A percentile compares a stretch with the other conserved stretches of the same genome.
Evolutionary conservation across 2,113 vertebrate species (phyloP).

Genomic region (Choloepus hoffmanni): DNA sequence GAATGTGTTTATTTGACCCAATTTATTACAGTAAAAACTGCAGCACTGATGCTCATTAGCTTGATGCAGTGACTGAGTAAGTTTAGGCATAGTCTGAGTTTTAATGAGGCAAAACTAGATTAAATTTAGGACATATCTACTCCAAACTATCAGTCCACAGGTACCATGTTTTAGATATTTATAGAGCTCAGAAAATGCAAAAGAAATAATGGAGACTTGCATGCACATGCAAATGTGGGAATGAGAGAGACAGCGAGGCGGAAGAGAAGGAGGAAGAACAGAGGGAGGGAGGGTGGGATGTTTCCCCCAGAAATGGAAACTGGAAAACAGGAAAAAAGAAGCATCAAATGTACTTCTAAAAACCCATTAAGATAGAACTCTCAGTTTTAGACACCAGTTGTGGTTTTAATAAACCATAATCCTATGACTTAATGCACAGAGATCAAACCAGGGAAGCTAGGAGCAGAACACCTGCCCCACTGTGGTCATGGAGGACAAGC

Average conservation of each 20-base stretch:
- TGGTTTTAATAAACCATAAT: conserved; percentile 51
- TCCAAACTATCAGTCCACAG: neutral
- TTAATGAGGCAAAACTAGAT: conserved; percentile 38
- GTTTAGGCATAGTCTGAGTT: neutral
- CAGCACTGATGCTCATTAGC: conserved; percentile 32
- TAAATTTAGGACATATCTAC: conserved; percentile 7
- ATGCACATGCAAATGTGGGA: neutral
- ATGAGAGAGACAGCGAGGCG: neutral
- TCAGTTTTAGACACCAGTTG: neutral
- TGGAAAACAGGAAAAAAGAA: conserved; percentile 26
- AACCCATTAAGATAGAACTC: conserved; percentile 30
- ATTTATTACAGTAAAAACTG: conserved; percentile 48
- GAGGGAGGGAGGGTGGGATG: neutral
- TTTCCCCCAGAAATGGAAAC: conserved; percentile 26
- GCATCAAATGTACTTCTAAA: conserved; percentile 31
- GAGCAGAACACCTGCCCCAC: conserved; percentile 30
- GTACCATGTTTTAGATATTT: conserved; percentile 48
- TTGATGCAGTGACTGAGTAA: conserved; percentile 54
- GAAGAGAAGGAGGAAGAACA: neutral
- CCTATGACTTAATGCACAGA: neutral
- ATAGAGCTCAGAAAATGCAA: conserved; percentile 55
- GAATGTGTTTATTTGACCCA: neutral
- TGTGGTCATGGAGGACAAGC: conserved; percentile 54
- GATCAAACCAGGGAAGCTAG: conserved; percentile 44
- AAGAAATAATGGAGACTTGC: conserved; percentile 37